Evolutionary conservation across 2,797 vertebrate species (phyloP).

Genomic region (Serranus cabrilla): DNA sequence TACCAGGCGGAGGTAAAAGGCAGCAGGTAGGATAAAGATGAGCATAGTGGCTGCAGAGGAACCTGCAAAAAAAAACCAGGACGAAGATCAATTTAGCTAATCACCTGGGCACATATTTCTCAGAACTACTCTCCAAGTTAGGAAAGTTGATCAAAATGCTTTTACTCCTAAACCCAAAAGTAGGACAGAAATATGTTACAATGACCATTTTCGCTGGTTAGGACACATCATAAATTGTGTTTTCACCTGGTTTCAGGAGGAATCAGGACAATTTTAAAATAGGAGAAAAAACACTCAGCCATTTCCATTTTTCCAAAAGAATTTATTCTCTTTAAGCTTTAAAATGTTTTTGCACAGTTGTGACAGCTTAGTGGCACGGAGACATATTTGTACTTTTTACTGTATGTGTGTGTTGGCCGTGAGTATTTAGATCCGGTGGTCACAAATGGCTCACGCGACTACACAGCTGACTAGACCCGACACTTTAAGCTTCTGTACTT

Average conservation of each 20-base stretch:
- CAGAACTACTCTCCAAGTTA: too few species aligned
- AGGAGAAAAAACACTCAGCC: too few species aligned
- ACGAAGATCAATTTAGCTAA: not conserved
- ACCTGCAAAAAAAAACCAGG: conserved; percentile 79
- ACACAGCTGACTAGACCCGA: conserved; percentile 34
- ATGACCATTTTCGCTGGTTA: too few species aligned
- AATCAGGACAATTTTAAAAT: too few species aligned
- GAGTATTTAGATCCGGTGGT: not conserved
- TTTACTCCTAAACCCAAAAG: too few species aligned
- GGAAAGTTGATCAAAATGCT: too few species aligned
- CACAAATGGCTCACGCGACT: conserved; percentile 46
- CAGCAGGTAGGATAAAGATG: conserved; percentile 97
- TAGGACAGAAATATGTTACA: too few species aligned
- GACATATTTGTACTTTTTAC: not conserved
- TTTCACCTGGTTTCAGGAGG: too few species aligned
- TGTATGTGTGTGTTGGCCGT: not conserved
- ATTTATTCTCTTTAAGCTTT: not conserved
- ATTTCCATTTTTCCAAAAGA: not conserved
- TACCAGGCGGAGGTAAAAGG: conserved; percentile 95
- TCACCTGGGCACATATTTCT: not conserved
- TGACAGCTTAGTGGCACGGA: not conserved
- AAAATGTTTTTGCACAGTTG: not conserved
- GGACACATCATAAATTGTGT: too few species aligned
- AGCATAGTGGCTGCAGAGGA: conserved; percentile 96
- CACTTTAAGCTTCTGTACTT: conserved; percentile 53